A percentile compares a stretch with the other conserved stretches of the same genome.
Conservation (phyloP, 2,888 invertebrate genomes). For the Himalopsyche kuldschensis region DNA sequence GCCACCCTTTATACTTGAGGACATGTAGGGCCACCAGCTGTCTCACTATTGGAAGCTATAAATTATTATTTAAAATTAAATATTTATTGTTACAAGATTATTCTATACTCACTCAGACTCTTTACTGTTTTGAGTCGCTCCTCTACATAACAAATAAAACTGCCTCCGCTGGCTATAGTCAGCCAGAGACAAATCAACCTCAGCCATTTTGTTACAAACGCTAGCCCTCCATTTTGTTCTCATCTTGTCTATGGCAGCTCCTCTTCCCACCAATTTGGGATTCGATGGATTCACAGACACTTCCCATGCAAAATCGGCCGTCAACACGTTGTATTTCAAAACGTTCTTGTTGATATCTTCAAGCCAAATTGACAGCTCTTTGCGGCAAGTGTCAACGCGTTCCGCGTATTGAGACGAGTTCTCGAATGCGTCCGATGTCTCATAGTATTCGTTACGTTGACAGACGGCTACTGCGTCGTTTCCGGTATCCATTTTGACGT, state of each 20-base stretch:
- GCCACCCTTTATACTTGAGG: neutral
- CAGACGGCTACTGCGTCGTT: conserved; percentile 9
- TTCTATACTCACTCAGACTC: conserved; percentile 56
- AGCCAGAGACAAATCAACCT: conserved; percentile 43
- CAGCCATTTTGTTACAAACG: conserved; percentile 45
- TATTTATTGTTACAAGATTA: neutral
- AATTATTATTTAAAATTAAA: too few relatives aligned
- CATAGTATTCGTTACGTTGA: neutral
- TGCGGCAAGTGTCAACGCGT: neutral
- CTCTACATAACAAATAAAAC: conserved; percentile 64
- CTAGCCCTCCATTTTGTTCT: conserved; percentile 48
- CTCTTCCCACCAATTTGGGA: conserved; percentile 43
- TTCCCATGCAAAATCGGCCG: conserved; percentile 52
- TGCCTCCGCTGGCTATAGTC: conserved; percentile 55
- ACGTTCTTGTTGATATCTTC: conserved; percentile 48
- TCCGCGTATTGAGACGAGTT: neutral
- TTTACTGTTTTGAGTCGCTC: conserved; percentile 59
- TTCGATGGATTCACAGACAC: conserved; percentile 47
- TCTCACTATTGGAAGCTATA: too few relatives aligned
- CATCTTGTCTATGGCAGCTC: conserved; percentile 46
- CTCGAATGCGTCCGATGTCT: neutral
- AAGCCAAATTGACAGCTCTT: conserved; percentile 42
- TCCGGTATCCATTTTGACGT: neutral
- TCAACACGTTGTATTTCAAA: conserved; percentile 47
- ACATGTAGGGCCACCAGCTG: too few relatives aligned